phyloP scores from a whole-genome alignment of 2,797 vertebrate genomes.

The Coluber constrictor region DNA sequence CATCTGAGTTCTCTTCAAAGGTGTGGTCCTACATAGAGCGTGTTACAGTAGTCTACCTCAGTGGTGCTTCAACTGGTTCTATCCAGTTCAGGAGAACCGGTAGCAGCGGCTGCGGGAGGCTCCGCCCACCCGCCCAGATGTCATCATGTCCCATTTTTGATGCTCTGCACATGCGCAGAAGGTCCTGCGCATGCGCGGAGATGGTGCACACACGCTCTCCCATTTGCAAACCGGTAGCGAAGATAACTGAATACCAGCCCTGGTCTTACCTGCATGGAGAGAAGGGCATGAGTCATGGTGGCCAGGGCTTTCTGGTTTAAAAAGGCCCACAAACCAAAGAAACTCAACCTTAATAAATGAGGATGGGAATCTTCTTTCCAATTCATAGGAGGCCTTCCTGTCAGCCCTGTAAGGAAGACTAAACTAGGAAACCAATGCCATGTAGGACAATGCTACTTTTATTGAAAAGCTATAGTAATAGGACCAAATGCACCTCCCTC shows the following conservation, averaged over 20 bases:
- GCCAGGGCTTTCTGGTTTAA: not conserved
- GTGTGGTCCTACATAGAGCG: not conserved
- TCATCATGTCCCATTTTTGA: too few relatives aligned
- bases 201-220: too few relatives aligned
- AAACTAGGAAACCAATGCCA: not conserved
- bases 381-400: not conserved
- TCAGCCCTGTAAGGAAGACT: not conserved
- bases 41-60: not conserved
- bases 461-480: not conserved
- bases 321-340: not conserved
- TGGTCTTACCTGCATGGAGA: not conserved
- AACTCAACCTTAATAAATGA: not conserved
- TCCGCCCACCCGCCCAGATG: fast-evolving
- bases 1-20: not conserved
- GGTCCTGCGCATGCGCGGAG: too few relatives aligned
- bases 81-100: too few relatives aligned
- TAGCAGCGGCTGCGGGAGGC: too few relatives aligned
- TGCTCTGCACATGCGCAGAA: too few relatives aligned
- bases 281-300: not conserved
- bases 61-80: too few relatives aligned
- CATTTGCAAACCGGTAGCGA: too few relatives aligned
- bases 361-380: not conserved
- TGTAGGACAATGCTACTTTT: not conserved
- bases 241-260: too few relatives aligned
- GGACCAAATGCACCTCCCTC: not conserved